Evolutionary conservation across 2,113 vertebrate genomes (phyloP).

Genomic region (Perognathus longimembris): DNA sequence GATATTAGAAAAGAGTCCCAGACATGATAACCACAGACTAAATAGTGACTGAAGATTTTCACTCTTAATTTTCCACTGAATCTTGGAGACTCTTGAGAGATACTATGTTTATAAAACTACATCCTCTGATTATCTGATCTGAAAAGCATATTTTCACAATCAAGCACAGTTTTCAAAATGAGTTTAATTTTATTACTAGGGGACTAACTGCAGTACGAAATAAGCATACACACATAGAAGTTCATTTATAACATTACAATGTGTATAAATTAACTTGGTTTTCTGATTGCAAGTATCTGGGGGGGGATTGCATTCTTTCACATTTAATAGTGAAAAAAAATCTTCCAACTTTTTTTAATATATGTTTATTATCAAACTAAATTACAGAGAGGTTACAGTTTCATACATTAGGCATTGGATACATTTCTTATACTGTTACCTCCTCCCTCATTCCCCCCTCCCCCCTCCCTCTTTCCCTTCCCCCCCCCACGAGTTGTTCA

Average conservation of each 20-base stretch:
- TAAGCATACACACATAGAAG: conserved; percentile 38
- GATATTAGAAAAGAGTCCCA: not conserved
- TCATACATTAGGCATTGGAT: too few relatives aligned
- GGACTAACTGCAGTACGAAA: not conserved
- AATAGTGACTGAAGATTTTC: not conserved
- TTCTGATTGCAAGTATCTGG: not conserved
- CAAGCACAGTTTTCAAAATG: conserved; percentile 40
- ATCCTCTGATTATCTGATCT: not conserved
- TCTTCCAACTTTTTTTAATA: conserved; percentile 51
- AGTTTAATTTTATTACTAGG: not conserved
- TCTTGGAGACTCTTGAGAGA: not conserved
- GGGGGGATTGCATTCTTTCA: conserved; percentile 1
- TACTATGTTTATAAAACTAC: conserved; percentile 30
- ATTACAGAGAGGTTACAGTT: too few relatives aligned
- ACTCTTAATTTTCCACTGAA: conserved; percentile 48
- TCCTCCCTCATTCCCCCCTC: too few relatives aligned
- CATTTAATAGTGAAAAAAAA: conserved; percentile 38
- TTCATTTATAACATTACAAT: conserved; percentile 30
- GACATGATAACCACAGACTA: not conserved
- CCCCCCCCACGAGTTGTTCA: too few relatives aligned
- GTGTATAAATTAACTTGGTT: conserved; percentile 40
- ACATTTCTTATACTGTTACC: too few relatives aligned
- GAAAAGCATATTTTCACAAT: not conserved
- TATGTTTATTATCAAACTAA: too few relatives aligned
- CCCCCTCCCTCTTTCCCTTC: too few relatives aligned